Evolutionary conservation across 2,888 invertebrate species (phyloP).

Genomic region (Tillus elongatus): DNA sequence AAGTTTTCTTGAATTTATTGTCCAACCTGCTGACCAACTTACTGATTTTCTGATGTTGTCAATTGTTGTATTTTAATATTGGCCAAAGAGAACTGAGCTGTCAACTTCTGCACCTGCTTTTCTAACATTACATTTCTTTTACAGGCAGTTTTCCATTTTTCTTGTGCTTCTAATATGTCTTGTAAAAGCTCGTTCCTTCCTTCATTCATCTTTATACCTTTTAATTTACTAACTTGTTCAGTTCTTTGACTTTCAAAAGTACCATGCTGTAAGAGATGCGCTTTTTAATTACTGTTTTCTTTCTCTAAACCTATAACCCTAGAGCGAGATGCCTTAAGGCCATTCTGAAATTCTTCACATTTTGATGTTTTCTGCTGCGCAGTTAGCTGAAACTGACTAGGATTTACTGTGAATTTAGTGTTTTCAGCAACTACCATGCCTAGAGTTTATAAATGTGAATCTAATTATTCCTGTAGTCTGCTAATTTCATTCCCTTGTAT

Average conservation of each 20-base stretch:
- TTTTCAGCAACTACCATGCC: conserved; percentile 84
- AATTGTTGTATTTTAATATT: conserved; percentile 73
- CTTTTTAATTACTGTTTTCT: conserved; percentile 46
- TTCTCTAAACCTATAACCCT: conserved; percentile 61
- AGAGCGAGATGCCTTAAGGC: conserved; percentile 56
- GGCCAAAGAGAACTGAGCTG: conserved; percentile 60
- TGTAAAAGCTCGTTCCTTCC: conserved; percentile 53
- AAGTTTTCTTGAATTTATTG: conserved; percentile 44
- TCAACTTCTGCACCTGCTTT: conserved; percentile 51
- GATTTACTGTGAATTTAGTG: conserved; percentile 63
- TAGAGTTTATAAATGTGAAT: conserved; percentile 65
- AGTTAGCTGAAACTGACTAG: conserved; percentile 44
- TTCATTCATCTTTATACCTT: conserved; percentile 41
- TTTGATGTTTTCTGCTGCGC: conserved; percentile 53
- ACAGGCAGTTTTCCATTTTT: conserved; percentile 48
- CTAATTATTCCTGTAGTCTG: conserved; percentile 36
- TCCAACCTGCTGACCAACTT: conserved; percentile 37
- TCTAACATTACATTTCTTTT: conserved; percentile 49
- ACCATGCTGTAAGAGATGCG: neutral
- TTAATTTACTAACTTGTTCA: conserved; percentile 43
- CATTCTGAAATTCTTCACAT: conserved; percentile 57
- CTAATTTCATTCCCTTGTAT: conserved; percentile 27
- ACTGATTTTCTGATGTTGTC: conserved; percentile 42
- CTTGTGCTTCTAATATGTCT: conserved; percentile 47
- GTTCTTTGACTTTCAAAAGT: conserved; percentile 29